These are phyloP conservation scores for Montipora sp. DNA, from an alignment of 64 coral and sea anemone genomes.

Conservation along the genomic window DNA sequence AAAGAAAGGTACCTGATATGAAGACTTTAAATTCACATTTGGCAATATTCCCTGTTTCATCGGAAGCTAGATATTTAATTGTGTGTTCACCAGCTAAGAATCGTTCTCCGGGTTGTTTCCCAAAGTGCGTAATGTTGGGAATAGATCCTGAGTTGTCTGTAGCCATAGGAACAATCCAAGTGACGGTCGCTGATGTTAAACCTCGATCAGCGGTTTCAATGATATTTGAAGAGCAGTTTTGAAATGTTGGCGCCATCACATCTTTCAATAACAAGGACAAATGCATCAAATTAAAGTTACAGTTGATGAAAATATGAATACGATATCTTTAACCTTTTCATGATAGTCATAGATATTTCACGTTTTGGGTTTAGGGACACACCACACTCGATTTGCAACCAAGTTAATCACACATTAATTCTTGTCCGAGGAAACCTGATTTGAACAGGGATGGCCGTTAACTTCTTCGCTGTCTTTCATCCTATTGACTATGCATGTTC, in stretches of 20 bases:
- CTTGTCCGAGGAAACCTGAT: no score
- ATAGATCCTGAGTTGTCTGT: slow-evolving; percentile 48
- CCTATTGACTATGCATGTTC: no score
- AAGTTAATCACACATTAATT: no score
- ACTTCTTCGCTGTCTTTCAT: no score
- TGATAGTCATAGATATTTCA: no score
- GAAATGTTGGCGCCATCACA: neutral
- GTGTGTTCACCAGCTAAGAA: slow-evolving; percentile 43
- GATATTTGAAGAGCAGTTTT: slow-evolving; percentile 34
- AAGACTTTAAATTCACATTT: slow-evolving; percentile 41
- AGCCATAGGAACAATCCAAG: slow-evolving; percentile 21
- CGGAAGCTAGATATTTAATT: slow-evolving; percentile 38
- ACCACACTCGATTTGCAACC: no score
- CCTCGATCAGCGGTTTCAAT: slow-evolving; percentile 18
- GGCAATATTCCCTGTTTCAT: slow-evolving; percentile 26
- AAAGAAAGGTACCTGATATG: slow-evolving; percentile 8
- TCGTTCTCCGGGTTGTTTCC: slow-evolving; percentile 23
- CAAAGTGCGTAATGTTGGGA: slow-evolving; percentile 36
- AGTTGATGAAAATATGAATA: no score
- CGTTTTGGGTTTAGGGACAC: no score
- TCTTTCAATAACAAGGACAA: neutral
- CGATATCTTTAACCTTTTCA: no score
- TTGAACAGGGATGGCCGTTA: no score
- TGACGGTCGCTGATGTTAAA: neutral
- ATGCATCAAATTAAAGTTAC: neutral